Conservation (phyloP, 2,888 invertebrate genomes). For the Cordilura impudica region DNA sequence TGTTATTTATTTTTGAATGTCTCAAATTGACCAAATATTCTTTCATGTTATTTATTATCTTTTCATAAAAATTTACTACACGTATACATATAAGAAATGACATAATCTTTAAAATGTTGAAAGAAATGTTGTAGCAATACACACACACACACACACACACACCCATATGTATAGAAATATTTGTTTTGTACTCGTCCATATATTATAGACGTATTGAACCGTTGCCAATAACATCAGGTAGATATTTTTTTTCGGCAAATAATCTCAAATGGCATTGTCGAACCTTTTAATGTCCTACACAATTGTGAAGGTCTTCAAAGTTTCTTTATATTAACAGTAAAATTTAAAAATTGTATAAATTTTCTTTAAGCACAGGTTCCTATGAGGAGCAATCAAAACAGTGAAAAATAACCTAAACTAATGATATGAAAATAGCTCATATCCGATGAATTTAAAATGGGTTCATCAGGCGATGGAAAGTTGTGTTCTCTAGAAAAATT, state of each 20-base stretch:
- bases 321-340: too few species aligned
- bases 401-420: too few species aligned
- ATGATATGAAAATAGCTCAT: too few species aligned
- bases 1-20: background rate
- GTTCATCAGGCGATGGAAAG: too few species aligned
- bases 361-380: too few species aligned
- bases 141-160: background rate
- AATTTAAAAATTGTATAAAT: too few species aligned
- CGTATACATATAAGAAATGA: slow-evolving; percentile 18
- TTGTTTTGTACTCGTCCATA: background rate
- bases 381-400: too few species aligned
- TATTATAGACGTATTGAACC: slow-evolving; percentile 12
- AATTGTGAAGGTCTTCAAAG: too few species aligned
- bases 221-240: slow-evolving; percentile 38
- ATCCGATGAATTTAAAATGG: too few species aligned
- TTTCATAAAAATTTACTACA: background rate
- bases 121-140: background rate
- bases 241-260: background rate
- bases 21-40: background rate
- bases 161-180: background rate
- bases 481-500: too few species aligned
- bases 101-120: slow-evolving; percentile 44
- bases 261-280: too few species aligned
- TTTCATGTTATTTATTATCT: background rate
- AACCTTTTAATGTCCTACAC: too few species aligned